These are phyloP conservation scores for Fabriciana adippe DNA, from an alignment of 2,888 invertebrate species.

Conservation along the genomic window DNA sequence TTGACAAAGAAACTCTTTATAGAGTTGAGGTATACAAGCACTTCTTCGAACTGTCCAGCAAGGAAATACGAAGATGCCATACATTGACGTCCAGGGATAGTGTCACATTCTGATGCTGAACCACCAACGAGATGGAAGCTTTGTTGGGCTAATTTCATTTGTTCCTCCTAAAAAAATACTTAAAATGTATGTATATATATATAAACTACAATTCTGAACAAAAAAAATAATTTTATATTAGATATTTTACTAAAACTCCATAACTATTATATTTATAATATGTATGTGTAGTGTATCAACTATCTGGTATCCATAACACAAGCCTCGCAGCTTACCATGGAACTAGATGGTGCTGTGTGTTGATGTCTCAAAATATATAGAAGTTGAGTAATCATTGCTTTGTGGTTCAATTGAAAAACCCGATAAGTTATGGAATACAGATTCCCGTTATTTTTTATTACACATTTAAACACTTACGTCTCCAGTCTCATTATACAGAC, in stretches of 20 bases:
- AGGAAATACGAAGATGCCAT: slow-evolving; percentile 99
- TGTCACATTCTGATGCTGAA: slow-evolving; percentile 98
- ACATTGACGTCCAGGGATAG: slow-evolving; percentile 97
- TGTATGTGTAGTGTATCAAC: no score
- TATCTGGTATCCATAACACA: no score
- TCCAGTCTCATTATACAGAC: slow-evolving; percentile 94
- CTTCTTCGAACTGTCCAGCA: slow-evolving; percentile 97
- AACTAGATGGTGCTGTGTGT: no score
- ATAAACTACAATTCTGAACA: not conserved
- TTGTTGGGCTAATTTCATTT: slow-evolving; percentile 96
- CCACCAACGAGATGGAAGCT: slow-evolving; percentile 98
- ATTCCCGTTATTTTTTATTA: no score
- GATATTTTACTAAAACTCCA: no score
- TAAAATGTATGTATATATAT: not conserved
- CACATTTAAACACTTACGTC: slow-evolving; percentile 84
- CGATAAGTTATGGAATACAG: no score
- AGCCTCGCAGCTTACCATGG: no score
- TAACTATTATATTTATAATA: no score
- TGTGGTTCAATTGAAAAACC: no score
- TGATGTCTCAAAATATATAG: no score
- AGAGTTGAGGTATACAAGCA: slow-evolving; percentile 96
- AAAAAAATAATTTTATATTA: no score
- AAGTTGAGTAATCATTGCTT: no score
- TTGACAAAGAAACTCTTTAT: slow-evolving; percentile 97
- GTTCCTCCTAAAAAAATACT: slow-evolving; percentile 87